Evolutionary conservation across 1,140 invertebrate species (phyloP).

Genomic region (Oryctes rhinoceros): DNA sequence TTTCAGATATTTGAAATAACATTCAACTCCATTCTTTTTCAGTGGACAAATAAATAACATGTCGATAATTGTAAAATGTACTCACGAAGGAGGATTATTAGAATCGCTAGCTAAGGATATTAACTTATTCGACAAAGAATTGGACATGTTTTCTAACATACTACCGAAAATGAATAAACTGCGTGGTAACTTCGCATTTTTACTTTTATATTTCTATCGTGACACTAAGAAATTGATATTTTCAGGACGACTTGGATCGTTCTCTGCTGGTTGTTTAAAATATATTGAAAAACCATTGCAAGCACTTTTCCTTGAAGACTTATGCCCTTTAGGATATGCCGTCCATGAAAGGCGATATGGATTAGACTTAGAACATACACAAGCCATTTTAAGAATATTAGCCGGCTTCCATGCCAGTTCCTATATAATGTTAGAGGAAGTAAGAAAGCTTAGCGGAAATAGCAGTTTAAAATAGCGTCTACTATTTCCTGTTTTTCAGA

Average conservation of each 20-base stretch:
- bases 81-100: conserved; percentile 51
- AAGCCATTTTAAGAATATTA: conserved; percentile 19
- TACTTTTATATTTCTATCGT: neutral
- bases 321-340: neutral
- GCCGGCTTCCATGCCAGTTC: conserved; percentile 28
- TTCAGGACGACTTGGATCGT: neutral
- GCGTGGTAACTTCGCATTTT: conserved; percentile 47
- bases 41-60: conserved; percentile 46
- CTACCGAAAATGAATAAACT: conserved; percentile 53
- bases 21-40: conserved; percentile 37
- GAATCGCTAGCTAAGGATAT: conserved; percentile 52
- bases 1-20: conserved; percentile 1
- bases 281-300: conserved; percentile 4
- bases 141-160: conserved; percentile 52
- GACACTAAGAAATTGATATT: neutral
- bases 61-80: conserved; percentile 55
- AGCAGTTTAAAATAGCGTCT: too few relatives aligned
- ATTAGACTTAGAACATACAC: conserved; percentile 36
- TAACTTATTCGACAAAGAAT: conserved; percentile 55
- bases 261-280: conserved; percentile 1
- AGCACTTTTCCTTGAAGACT: conserved; percentile 18
- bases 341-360: neutral
- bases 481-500: neutral
- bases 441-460: neutral
- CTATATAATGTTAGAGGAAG: conserved; percentile 13